phyloP scores from a whole-genome alignment of 2,113 vertebrate genomes.

The Fulica atra region DNA sequence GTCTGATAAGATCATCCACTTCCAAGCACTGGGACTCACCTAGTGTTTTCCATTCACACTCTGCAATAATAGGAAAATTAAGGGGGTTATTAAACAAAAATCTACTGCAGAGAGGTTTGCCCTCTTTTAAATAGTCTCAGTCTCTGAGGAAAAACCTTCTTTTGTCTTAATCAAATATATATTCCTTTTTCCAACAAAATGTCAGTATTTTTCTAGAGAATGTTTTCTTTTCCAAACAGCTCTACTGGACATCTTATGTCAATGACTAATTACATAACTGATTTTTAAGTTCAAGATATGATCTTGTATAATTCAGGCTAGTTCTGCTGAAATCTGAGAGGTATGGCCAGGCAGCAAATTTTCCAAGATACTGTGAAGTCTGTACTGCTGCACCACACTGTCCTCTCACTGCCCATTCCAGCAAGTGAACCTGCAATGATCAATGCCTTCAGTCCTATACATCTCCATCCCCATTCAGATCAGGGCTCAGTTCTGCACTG shows the following conservation, averaged over 20 bases:
- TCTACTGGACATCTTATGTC: neutral
- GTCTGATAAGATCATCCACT: neutral
- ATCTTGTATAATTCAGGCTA: neutral
- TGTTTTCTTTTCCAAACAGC: neutral
- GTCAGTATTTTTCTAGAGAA: neutral
- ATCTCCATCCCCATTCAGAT: neutral
- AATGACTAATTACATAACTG: neutral
- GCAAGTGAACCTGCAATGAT: neutral
- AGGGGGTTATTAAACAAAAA: neutral
- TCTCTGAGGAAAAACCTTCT: neutral
- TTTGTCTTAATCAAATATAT: neutral
- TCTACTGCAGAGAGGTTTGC: neutral
- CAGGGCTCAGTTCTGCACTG: neutral
- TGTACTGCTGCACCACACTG: neutral
- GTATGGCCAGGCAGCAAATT: neutral
- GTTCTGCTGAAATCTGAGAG: neutral
- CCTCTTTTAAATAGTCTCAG: neutral
- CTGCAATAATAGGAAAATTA: neutral
- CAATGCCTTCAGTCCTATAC: neutral
- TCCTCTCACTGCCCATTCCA: neutral
- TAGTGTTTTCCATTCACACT: neutral
- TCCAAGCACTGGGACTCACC: neutral
- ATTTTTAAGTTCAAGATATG: neutral
- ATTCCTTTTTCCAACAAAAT: neutral
- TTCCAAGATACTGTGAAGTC: neutral